phyloP scores from a whole-genome alignment of 2,113 vertebrate genomes.

The Pristiophorus japonicus region DNA sequence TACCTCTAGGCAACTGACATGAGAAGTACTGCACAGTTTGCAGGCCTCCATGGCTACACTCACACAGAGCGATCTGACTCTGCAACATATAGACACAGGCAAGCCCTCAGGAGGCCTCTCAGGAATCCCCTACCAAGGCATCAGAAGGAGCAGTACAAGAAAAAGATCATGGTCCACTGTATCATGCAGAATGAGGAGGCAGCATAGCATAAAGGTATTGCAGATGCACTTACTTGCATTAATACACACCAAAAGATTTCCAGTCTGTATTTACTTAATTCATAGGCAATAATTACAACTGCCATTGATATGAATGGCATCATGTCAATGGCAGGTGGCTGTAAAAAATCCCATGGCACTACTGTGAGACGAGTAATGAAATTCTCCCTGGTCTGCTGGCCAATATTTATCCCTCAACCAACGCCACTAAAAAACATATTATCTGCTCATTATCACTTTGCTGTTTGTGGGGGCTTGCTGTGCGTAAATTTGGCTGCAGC shows the following conservation, averaged over 20 bases:
- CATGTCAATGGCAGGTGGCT: not conserved
- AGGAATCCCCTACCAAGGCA: not conserved
- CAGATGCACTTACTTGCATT: not conserved
- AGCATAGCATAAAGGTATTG: not conserved
- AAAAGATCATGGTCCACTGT: not conserved
- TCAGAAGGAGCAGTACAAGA: not conserved
- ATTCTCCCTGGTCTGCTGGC: not conserved
- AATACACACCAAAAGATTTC: not conserved
- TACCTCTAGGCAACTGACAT: not conserved
- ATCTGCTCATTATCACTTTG: not conserved
- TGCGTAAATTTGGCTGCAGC: not conserved
- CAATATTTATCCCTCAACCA: not conserved
- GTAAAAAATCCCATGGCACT: not conserved
- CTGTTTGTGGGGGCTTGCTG: not conserved
- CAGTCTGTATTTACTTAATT: not conserved
- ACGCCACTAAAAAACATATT: too few species aligned
- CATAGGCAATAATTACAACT: not conserved
- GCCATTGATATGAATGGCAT: not conserved
- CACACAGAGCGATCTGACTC: not conserved
- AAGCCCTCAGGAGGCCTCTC: not conserved
- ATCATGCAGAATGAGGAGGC: not conserved
- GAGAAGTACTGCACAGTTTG: not conserved
- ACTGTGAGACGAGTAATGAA: not conserved
- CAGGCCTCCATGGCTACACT: not conserved
- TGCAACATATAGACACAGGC: not conserved